These are phyloP conservation scores for Tretioscincus oriximinensis DNA, from an alignment of 2,113 vertebrate species.

Conservation along the genomic window DNA sequence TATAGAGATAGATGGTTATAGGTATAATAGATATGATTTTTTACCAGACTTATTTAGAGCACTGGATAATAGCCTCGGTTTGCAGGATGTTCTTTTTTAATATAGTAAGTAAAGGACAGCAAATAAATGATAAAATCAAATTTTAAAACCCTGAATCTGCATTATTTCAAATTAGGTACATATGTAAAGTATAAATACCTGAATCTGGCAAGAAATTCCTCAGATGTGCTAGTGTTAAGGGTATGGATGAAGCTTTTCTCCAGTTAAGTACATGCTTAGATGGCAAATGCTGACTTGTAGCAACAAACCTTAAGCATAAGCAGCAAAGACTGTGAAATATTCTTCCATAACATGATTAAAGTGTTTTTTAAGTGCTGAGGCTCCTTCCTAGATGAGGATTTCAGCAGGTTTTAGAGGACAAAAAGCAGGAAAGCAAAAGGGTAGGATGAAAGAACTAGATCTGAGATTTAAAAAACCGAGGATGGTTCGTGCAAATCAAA, in stretches of 20 bases:
- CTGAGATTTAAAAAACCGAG: not conserved
- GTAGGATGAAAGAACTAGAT: not conserved
- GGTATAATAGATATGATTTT: too few relatives aligned
- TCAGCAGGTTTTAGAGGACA: not conserved
- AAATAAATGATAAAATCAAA: not conserved
- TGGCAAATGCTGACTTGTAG: not conserved
- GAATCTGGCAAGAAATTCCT: not conserved
- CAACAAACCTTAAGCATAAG: not conserved
- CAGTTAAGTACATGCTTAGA: too few relatives aligned
- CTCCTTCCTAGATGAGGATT: not conserved
- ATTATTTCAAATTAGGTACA: too few relatives aligned
- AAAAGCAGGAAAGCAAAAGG: not conserved
- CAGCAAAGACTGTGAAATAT: not conserved
- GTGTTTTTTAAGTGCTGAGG: too few relatives aligned
- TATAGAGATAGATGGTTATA: too few relatives aligned
- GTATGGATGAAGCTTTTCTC: not conserved
- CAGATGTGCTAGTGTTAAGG: not conserved
- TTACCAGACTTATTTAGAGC: not conserved
- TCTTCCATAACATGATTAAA: not conserved
- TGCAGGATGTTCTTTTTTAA: not conserved
- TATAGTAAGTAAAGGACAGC: too few relatives aligned
- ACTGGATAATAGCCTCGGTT: not conserved
- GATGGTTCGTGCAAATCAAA: not conserved
- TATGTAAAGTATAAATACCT: not conserved
- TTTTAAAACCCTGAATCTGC: not conserved